Evolutionary conservation across 1,140 invertebrate species (phyloP), one percentile per base, ranked within the genome.

Genomic region (Drosophila carrolli): DNA sequence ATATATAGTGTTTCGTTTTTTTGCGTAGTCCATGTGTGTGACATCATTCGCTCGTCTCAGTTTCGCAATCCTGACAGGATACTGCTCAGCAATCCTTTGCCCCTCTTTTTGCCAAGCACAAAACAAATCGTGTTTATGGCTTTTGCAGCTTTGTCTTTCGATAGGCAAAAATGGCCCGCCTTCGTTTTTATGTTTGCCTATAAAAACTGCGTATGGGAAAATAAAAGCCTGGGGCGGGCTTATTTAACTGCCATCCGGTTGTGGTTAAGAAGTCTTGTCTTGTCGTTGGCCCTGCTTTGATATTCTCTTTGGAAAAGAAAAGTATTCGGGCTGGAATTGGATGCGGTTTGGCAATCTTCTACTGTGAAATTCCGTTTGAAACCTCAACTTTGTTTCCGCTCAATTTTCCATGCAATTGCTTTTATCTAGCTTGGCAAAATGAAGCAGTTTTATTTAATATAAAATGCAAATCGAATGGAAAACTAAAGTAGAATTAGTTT

Each of bases 91-190:
- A 51, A 73, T 55, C 70, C 55, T 71, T 75, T 65, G 13, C 9
- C 16, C 19, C 11, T 7, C 46, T 27, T 13, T 1, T 14, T 14
- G 10, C 19, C 54, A 38, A 29, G 35, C 29, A 32, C 29, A 48
- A 27, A 41, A 29, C 47, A 73, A 73, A 56, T 77, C 58, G 63
- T 74, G 72, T 89, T 83, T 83, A 83, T 79, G 75, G 71, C 40
- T 65, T 78, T 72, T 51, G 83, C 59, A 62, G 78, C 66, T 78
- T 82, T 79, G 77, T 68, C 61, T 68, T 76, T 86, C 82, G 83
- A 88, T 82, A 78, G 63, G 61, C 68, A 71, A 74, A 83, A 44
- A 63, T 38, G 46, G 43, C 11, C 54, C 11, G 38, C 46, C 66
- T 61, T 47, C 48, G 48, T 61, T 62, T 77, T 75, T 71, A 86